phyloP scores from a whole-genome alignment of 1,140 invertebrate genomes.

The Berghia stephanieae region DNA sequence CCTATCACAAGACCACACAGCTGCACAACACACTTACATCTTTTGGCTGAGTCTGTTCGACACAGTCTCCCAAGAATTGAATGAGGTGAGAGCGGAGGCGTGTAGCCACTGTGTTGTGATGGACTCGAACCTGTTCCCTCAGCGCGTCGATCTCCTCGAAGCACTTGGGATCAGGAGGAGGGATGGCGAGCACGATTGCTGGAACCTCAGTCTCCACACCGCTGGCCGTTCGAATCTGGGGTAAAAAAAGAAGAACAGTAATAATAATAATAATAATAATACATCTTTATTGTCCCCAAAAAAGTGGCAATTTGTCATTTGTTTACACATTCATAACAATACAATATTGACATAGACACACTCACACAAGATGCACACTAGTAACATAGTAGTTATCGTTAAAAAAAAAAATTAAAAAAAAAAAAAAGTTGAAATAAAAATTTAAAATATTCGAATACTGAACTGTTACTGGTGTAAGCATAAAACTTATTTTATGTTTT shows the following conservation, averaged over 20 bases:
- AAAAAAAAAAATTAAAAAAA: background rate
- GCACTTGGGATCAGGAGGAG: constrained; percentile 53
- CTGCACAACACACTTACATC: constrained; percentile 42
- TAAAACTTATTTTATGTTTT: background rate
- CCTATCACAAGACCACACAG: background rate
- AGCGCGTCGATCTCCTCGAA: constrained; percentile 49
- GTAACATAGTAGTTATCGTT: background rate
- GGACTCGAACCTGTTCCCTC: constrained; percentile 51
- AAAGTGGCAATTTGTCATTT: too few relatives aligned
- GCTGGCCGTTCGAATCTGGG: constrained; percentile 31
- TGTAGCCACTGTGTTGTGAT: constrained; percentile 48
- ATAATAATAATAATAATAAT: too few relatives aligned
- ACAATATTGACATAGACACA: background rate
- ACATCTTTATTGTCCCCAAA: too few relatives aligned
- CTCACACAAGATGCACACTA: background rate
- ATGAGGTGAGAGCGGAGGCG: constrained; percentile 49
- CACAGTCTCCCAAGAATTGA: constrained; percentile 49
- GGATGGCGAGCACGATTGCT: constrained; percentile 55
- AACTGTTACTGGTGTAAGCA: background rate
- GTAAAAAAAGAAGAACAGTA: too few relatives aligned
- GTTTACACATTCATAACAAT: too few relatives aligned
- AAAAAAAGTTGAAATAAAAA: background rate
- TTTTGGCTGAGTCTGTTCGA: constrained; percentile 49
- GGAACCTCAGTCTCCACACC: constrained; percentile 55
- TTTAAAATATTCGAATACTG: background rate